Base-by-base conservation (phyloP, 2,888 invertebrate genomes). In the Platycnemis pennipes region DNA sequence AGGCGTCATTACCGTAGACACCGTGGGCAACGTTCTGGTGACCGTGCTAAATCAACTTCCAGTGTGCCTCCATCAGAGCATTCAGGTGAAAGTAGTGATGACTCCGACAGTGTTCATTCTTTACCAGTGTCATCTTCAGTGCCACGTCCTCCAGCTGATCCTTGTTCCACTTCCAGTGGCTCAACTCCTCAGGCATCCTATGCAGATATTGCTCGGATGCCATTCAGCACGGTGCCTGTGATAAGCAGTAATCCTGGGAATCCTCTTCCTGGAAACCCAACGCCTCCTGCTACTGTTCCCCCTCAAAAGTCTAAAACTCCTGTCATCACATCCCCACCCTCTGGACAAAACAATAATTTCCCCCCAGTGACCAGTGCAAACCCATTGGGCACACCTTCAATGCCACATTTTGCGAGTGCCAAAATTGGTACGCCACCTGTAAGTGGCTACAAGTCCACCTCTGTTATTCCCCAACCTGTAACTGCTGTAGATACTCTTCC, bases 101-200 rank as follows among this genome's bases (percentile, higher is more conserved):
- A 98, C 96, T 97, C 98, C 96, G 99, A 99, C 96, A 98, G 98
- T 31, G 98, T 98, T 95, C 98, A 98, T 96, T 98, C 98, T 95
- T 97, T 98, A 96, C 98, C 98, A 46, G 97, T 98, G 89, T 96
- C 96, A 49, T 96, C 97, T 42, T 95, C 95, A 63, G 95, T 95
- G 53, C 95, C 95, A 3, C 95, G 95, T 16, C 95, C 95, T 31
- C 53, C 63, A 95, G 69, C 63, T 31, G 89, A 88, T 45, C 85
- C 53, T 7, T 87, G 87, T 63, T 95, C 94, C 42, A 95, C 95
- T 22, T 95, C 95, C 13, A 95, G 95, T 94, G 96, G 96, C 31
- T 96, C 96, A 94, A 96, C 97, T 77, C 97, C 88, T 7, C 97
- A 97, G 95, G 97, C 97, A 88, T 98, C 98, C 26, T 99, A 98